Percentiles rank a stretch among this genome's conserved stretches.
Conservation (phyloP, 2,888 invertebrate genomes). For the Cordilura impudica region DNA sequence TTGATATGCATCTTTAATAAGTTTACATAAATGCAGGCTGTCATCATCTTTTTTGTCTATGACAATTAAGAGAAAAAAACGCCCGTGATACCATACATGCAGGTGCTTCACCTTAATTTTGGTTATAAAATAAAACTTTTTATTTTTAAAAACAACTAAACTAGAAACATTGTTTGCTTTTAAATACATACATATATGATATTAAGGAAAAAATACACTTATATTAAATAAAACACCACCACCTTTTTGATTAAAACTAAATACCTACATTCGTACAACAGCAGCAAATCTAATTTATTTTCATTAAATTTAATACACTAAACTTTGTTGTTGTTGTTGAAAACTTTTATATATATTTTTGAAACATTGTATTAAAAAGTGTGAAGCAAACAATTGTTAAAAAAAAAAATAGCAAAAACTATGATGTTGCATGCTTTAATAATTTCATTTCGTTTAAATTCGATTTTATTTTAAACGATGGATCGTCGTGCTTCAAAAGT, state of each 20-base stretch:
- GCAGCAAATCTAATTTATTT: conserved; percentile 3
- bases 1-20: conserved; percentile 19
- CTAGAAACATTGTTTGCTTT: conserved; percentile 20
- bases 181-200: conserved; percentile 10
- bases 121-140: conserved; percentile 34
- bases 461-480: conserved; percentile 81
- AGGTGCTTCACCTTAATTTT: conserved; percentile 56
- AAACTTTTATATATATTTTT: conserved; percentile 18
- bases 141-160: conserved; percentile 10
- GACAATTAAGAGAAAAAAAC: conserved; percentile 41
- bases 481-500: conserved; percentile 89
- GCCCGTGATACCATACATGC: conserved; percentile 40
- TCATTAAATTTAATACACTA: conserved; percentile 17
- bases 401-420: conserved; percentile 36
- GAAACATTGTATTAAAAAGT: conserved; percentile 50
- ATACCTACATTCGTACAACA: conserved; percentile 4
- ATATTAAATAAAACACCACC: conserved; percentile 29
- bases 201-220: conserved; percentile 15
- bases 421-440: conserved; percentile 70
- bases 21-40: conserved; percentile 54
- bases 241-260: conserved; percentile 28
- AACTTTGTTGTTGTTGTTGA: conserved; percentile 43
- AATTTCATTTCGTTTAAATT: conserved; percentile 73
- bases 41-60: conserved; percentile 27
- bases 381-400: conserved; percentile 37